Conservation (phyloP, 2,888 invertebrate species). For the Portevinia maculata region DNA sequence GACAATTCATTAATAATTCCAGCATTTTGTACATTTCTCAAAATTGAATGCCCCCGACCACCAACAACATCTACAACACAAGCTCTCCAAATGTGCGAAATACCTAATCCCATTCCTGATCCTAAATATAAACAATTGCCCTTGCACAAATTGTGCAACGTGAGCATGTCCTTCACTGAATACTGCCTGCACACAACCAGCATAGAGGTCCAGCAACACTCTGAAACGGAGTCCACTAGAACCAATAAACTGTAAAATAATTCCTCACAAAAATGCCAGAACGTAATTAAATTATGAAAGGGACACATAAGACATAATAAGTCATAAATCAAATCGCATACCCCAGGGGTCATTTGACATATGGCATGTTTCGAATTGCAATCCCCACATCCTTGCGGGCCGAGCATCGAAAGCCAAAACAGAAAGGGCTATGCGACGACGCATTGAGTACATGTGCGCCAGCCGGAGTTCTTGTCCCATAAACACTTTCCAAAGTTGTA, state of each 20-base stretch:
- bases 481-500: slow-evolving; percentile 72
- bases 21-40: slow-evolving; percentile 66
- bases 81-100: slow-evolving; percentile 34
- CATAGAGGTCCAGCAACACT: background rate
- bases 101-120: slow-evolving; percentile 24
- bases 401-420: slow-evolving; percentile 41
- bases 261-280: slow-evolving; percentile 74
- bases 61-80: slow-evolving; percentile 9
- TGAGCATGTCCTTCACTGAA: slow-evolving; percentile 60
- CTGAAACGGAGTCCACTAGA: slow-evolving; percentile 49
- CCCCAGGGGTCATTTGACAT: slow-evolving; percentile 73
- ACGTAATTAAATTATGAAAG: slow-evolving; percentile 75
- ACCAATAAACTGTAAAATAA: slow-evolving; percentile 74
- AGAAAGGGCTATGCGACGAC: slow-evolving; percentile 23
- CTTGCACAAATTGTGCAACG: slow-evolving; percentile 71
- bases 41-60: slow-evolving; percentile 45
- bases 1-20: slow-evolving; percentile 72
- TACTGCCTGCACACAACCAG: slow-evolving; percentile 12
- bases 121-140: slow-evolving; percentile 20
- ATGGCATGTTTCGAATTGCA: slow-evolving; percentile 73
- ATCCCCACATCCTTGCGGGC: background rate
- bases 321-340: slow-evolving; percentile 74
- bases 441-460: slow-evolving; percentile 64
- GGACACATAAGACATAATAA: slow-evolving; percentile 75
- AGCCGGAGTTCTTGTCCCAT: slow-evolving; percentile 70